Evolutionary conservation across 2,888 invertebrate species (phyloP), one percentile per base, ranked within the genome.

Genomic region (Heliconius aoede): DNA sequence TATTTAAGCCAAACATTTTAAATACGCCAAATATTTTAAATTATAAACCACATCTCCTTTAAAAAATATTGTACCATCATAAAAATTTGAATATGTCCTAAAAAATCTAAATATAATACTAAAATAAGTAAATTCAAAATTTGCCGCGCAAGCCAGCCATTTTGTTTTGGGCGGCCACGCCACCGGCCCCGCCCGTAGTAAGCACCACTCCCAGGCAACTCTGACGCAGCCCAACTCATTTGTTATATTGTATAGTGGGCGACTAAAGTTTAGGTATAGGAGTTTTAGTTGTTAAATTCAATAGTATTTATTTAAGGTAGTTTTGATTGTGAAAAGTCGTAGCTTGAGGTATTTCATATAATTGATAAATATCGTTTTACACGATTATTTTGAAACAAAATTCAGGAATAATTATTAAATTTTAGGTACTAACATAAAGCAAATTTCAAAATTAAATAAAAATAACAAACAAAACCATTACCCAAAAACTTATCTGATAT

Each of bases 131-230:
- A 90, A 90, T 93, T 94, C 88, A 88, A 93, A 93, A 88, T 86
- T 95, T 95, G 95, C 95, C 95, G 95, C 95, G 94, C 90, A 89
- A 89, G 89, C 88, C 90, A 90, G 95, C 95, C 95, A 95, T 95
- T 94, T 95, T 95, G 95, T 94, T 95, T 92, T 86, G 92, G 95
- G 95, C 95, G 95, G 92, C 86, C 87, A 87, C 93, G 92, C 91
- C 89, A 87, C 90, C 80, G 83, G 94, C 90, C 89, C 93, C 94
- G 95, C 95, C 95, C 91, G 60, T 60, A 15, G 26, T 28, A 4
- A 28, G 26, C 84, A 90, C 94, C 93, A 91, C 94, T 89, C 94
- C 92, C 90, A 87, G 88, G 88, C 87, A 84, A 81, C 92, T 92
- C 93, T 90, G 92, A 93, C 92, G 92, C 92, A 92, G 90, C 94